Conservation (phyloP, 1,140 invertebrate genomes). For the Drosophila prosaltans region DNA sequence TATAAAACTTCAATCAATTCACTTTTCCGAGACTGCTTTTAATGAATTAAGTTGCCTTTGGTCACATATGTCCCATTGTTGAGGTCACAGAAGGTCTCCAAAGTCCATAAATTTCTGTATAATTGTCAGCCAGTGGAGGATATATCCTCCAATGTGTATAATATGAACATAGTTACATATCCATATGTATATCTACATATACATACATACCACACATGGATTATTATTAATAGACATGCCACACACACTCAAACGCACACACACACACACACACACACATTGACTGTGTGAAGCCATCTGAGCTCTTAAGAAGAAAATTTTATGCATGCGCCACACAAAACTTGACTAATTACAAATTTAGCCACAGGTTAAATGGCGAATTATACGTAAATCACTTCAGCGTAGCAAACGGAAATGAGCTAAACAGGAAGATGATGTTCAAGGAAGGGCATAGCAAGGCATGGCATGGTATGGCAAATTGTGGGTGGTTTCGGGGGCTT, state of each 20-base stretch:
- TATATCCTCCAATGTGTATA: slow-evolving; percentile 27
- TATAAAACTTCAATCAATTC: slow-evolving; percentile 5
- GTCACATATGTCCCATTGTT: slow-evolving; percentile 37
- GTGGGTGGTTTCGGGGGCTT: no score
- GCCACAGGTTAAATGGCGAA: slow-evolving; percentile 64
- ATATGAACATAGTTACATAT: slow-evolving; percentile 48
- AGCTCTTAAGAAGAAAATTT: slow-evolving; percentile 41
- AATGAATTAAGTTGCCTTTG: slow-evolving; percentile 56
- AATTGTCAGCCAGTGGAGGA: slow-evolving; percentile 40
- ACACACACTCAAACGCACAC: background rate
- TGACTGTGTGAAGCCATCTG: slow-evolving; percentile 28
- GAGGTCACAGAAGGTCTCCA: slow-evolving; percentile 6
- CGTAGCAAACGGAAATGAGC: slow-evolving; percentile 18
- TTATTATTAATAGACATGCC: slow-evolving; percentile 6
- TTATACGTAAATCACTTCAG: slow-evolving; percentile 59
- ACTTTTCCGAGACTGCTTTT: slow-evolving; percentile 7
- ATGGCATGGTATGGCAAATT: no score
- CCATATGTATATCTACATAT: background rate
- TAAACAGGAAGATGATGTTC: slow-evolving; percentile 12
- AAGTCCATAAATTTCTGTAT: slow-evolving; percentile 22
- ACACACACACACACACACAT: slow-evolving; percentile 8
- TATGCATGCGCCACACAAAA: slow-evolving; percentile 56
- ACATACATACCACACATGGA: background rate
- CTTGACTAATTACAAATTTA: slow-evolving; percentile 68
- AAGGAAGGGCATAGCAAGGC: slow-evolving; percentile 1